A percentile compares a stretch with the other conserved stretches of the same genome.
These are phyloP conservation scores for Hydropsyche tenuis DNA, from an alignment of 1,140 invertebrate genomes.

Conservation along the genomic window DNA sequence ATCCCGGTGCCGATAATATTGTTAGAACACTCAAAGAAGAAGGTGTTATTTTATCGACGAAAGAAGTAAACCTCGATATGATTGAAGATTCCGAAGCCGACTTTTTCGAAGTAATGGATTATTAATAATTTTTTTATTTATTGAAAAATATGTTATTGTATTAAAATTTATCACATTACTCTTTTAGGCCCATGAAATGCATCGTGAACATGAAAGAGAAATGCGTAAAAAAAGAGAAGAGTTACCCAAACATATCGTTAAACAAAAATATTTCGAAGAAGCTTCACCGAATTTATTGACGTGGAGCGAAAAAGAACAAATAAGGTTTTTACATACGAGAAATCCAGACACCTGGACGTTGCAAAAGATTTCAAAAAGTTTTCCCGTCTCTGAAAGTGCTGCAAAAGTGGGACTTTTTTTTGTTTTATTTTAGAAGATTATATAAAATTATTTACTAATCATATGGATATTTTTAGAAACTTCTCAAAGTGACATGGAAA, in stretches of 20 bases:
- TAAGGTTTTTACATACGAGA: conserved; percentile 70
- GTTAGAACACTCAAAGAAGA: not conserved
- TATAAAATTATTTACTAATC: conserved; percentile 16
- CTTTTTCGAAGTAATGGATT: not conserved
- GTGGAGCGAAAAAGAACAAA: conserved; percentile 84
- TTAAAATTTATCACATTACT: not conserved
- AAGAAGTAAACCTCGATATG: not conserved
- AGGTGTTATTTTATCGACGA: not conserved
- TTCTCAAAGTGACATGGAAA: conserved; percentile 69
- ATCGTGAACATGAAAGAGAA: conserved; percentile 58
- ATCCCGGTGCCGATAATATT: not conserved
- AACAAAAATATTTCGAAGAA: conserved; percentile 77
- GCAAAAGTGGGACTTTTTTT: conserved; percentile 57
- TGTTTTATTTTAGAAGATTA: too few relatives aligned
- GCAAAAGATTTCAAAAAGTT: conserved; percentile 76
- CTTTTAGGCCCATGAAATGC: conserved; percentile 50
- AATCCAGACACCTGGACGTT: conserved; percentile 77
- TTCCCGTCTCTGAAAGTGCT: conserved; percentile 72
- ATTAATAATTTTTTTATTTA: too few relatives aligned
- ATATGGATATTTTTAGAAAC: conserved; percentile 61
- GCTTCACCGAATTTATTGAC: conserved; percentile 78
- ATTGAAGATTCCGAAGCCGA: not conserved
- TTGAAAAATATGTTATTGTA: too few relatives aligned
- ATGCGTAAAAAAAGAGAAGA: conserved; percentile 54
- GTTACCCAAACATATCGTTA: conserved; percentile 67